These are phyloP conservation scores for Tachina grossa DNA, from an alignment of 2,888 invertebrate genomes.

Conservation along the genomic window DNA sequence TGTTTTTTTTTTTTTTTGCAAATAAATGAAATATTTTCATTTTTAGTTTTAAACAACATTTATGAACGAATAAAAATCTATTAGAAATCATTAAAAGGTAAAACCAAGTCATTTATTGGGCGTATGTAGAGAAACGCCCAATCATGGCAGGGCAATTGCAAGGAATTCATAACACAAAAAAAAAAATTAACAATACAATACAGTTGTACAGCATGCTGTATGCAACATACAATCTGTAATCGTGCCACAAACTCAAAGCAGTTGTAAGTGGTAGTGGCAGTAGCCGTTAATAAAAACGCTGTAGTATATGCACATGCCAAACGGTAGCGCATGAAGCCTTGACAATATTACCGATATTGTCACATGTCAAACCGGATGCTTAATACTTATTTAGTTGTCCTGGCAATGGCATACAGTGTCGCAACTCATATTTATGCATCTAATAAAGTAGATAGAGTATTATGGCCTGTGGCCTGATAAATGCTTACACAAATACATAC, in stretches of 20 bases:
- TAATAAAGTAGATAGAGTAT: conserved; percentile 28
- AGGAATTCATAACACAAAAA: conserved; percentile 53
- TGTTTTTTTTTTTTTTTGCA: conserved; percentile 27
- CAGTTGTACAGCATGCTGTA: conserved; percentile 28
- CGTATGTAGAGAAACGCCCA: conserved; percentile 75
- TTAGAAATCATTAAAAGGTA: conserved; percentile 68
- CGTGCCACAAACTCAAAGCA: conserved; percentile 48
- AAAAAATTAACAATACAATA: conserved; percentile 55
- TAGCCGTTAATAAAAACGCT: conserved; percentile 49
- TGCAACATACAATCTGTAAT: conserved; percentile 39
- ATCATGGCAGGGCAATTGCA: conserved; percentile 67
- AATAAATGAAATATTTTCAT: conserved; percentile 2
- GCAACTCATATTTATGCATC: neutral
- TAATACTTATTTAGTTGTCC: conserved; percentile 37
- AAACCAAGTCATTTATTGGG: conserved; percentile 75
- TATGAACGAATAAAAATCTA: conserved; percentile 59
- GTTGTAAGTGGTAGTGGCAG: neutral
- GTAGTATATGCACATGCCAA: conserved; percentile 44
- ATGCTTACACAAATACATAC: neutral
- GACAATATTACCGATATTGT: conserved; percentile 64
- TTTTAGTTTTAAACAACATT: conserved; percentile 59
- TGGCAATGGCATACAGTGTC: neutral
- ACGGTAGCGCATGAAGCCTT: neutral
- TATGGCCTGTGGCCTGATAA: conserved; percentile 35
- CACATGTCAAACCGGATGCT: conserved; percentile 70